Evolutionary conservation across 2,888 invertebrate species (phyloP), one percentile per base, ranked within the genome.

Genomic region (Mesorhabditis spiculigera): DNA sequence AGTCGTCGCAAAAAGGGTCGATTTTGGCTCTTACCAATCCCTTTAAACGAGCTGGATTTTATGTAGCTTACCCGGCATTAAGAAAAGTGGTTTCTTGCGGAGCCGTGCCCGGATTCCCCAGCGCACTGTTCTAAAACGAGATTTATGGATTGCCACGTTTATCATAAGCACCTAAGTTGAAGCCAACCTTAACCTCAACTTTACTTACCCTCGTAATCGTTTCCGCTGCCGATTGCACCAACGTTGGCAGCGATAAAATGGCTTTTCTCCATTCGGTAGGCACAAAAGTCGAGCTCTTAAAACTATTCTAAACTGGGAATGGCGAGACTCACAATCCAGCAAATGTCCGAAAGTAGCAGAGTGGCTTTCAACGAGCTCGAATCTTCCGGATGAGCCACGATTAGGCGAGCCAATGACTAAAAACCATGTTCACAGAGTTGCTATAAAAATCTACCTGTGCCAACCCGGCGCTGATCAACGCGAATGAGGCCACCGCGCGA

Each of bases 301-400:
- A 65, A 16, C n/a, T 58, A 44, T 43, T n/a, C 16, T 58, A 5
- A n/a, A 61, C 4, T 64, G 16, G 43, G 6, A 45, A 10, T 28
- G 28, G 4, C n/a, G 58, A 68, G 13, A 69, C 65, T 58, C 4
- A 77, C 81, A 62, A 73, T 74, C 63, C 79, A 70, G 8, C 82
- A 70, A 65, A 85, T 71, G 68, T 85, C 84, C 16, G 80, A 73
- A 62, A 85, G 71, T 8, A 85, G 74, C 1, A 85, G 74, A 2
- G 83, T 82, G 0, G 83, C 84, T 71, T 83, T 83, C 10, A 85
- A 66, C 8, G 79, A 74, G 58, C 75, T 75, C 0, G 82, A 76
- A 10, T 80, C 78, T 66, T 85, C 78, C 3, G 85, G 83, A 61
- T 73, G 72, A 5, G 75, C 75, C 3, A 83, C 68, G 58, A 85